phyloP scores from a whole-genome alignment of 2,113 vertebrate genomes.

The Sminthopsis crassicaudata region DNA sequence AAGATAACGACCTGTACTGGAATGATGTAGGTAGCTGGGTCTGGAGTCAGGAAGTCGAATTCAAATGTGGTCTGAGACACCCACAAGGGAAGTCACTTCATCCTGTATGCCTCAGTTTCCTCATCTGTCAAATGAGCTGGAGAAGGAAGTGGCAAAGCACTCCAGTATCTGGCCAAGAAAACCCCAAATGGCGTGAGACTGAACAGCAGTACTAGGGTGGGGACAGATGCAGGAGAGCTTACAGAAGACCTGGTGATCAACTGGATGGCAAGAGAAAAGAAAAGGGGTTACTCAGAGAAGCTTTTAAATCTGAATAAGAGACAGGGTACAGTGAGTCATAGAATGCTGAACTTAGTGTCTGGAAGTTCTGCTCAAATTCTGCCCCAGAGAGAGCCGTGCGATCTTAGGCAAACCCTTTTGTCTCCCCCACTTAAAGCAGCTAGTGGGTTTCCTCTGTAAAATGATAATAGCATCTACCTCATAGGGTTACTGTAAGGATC shows the following conservation, averaged over 20 bases:
- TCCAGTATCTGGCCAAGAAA: not conserved
- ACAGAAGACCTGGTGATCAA: not conserved
- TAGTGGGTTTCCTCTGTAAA: not conserved
- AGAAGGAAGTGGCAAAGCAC: not conserved
- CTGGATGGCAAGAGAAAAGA: not conserved
- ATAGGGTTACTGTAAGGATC: not conserved
- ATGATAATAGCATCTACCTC: not conserved
- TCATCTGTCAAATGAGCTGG: too few relatives aligned
- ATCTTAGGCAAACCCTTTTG: not conserved
- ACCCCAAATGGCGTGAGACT: not conserved
- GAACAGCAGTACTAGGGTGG: not conserved
- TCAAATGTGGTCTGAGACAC: not conserved
- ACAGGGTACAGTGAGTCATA: not conserved
- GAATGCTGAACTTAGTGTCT: not conserved
- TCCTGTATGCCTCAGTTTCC: not conserved
- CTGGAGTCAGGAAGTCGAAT: not conserved
- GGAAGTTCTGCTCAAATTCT: not conserved
- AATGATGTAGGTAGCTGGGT: not conserved
- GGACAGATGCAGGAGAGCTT: not conserved
- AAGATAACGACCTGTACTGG: not conserved
- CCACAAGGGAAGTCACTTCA: not conserved
- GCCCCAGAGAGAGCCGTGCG: not conserved
- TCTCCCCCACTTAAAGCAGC: not conserved
- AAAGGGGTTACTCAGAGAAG: not conserved
- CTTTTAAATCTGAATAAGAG: not conserved